Conservation (phyloP, 1,140 invertebrate species). For the Heliconius eleuchia region DNA sequence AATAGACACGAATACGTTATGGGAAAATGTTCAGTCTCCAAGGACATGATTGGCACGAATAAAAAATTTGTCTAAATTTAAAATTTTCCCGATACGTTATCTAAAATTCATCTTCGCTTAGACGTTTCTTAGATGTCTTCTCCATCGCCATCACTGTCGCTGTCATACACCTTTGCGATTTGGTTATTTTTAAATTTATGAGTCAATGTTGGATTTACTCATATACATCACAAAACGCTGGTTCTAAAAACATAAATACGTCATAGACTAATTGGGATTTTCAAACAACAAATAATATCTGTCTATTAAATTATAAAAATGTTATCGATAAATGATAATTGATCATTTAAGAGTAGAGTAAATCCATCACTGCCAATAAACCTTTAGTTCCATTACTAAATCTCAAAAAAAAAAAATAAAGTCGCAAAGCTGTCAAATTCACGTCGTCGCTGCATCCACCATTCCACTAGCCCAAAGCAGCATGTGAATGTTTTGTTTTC, state of each 20-base stretch:
- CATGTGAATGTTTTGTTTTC: conserved; percentile 81
- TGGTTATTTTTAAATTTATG: conserved; percentile 19
- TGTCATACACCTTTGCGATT: conserved; percentile 61
- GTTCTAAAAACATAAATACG: no score
- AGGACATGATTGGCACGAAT: conserved; percentile 45
- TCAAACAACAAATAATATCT: no score
- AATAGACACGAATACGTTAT: conserved; percentile 55
- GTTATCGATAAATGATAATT: no score
- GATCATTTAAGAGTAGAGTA: not conserved
- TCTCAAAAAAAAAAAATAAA: conserved; percentile 15
- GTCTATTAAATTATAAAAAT: no score
- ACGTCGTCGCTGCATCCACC: conserved; percentile 70
- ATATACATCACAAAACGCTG: no score
- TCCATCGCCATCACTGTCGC: conserved; percentile 59
- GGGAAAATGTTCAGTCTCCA: conserved; percentile 53
- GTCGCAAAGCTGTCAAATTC: conserved; percentile 62
- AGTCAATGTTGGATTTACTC: not conserved
- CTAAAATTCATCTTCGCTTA: conserved; percentile 61
- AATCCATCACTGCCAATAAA: not conserved
- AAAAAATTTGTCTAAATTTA: conserved; percentile 43
- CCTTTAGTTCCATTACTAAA: not conserved
- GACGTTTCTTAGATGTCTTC: conserved; percentile 65
- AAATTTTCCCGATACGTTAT: conserved; percentile 63
- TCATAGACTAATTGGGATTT: no score
- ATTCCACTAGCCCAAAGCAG: conserved; percentile 74